Evolutionary conservation across 2,888 invertebrate species (phyloP).

Genomic region (Acanthacorydalis orientalis): DNA sequence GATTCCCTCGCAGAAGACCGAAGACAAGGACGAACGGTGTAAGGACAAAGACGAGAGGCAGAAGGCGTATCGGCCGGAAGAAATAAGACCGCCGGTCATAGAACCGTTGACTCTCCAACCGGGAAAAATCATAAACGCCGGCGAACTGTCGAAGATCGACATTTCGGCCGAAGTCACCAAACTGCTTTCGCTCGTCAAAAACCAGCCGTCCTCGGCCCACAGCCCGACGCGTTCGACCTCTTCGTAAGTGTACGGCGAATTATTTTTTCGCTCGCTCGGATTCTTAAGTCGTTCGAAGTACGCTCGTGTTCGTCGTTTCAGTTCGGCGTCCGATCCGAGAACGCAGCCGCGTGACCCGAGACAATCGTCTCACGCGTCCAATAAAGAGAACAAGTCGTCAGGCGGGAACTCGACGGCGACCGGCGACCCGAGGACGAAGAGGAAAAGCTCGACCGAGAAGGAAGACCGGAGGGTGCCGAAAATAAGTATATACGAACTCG

Average conservation of each 20-base stretch:
- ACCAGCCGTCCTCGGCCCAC: slow-evolving; percentile 2
- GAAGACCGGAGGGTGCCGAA: slow-evolving; percentile 18
- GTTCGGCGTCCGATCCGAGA: not conserved
- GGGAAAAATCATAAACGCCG: slow-evolving; percentile 37
- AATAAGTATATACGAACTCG: slow-evolving; percentile 41
- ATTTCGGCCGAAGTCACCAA: slow-evolving; percentile 58
- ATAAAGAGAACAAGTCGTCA: not conserved
- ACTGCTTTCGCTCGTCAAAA: slow-evolving; percentile 38
- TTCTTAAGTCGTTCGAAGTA: too few relatives aligned
- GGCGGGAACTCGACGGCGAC: slow-evolving; percentile 5
- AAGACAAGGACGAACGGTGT: slow-evolving; percentile 16
- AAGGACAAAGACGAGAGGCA: slow-evolving; percentile 18
- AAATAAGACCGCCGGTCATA: slow-evolving; percentile 32
- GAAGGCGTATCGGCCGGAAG: slow-evolving; percentile 17
- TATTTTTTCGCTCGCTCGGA: too few relatives aligned
- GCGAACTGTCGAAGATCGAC: slow-evolving; percentile 55
- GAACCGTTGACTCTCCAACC: slow-evolving; percentile 24
- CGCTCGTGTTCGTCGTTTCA: not conserved
- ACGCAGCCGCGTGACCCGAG: slow-evolving; percentile 7
- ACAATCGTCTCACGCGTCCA: not conserved
- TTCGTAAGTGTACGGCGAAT: slow-evolving; percentile 6
- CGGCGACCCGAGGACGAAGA: slow-evolving; percentile 11
- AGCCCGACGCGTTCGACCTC: not conserved
- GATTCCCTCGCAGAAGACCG: too few relatives aligned
- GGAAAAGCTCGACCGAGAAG: slow-evolving; percentile 9